phyloP scores from a whole-genome alignment of 2,113 vertebrate genomes.

The Tinamus guttatus region DNA sequence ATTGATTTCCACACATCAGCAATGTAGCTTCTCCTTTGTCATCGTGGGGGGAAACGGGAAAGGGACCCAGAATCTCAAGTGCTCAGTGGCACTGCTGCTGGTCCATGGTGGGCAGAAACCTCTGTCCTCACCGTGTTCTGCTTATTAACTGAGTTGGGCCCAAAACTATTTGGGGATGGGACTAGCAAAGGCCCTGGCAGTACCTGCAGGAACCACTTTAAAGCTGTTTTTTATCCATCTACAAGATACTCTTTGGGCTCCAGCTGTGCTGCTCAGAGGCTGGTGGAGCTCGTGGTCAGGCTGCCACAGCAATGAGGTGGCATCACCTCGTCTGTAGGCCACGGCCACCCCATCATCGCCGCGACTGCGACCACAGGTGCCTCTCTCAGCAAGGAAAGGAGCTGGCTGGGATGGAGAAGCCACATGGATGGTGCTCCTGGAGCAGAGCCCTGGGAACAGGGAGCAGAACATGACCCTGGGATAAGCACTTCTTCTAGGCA shows the following conservation, averaged over 20 bases:
- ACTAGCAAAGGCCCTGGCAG: not conserved
- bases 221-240: not conserved
- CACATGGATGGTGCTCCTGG: too few species aligned
- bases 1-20: constrained; percentile 32
- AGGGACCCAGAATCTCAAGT: not conserved
- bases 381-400: not conserved
- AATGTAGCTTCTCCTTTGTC: not conserved
- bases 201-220: not conserved
- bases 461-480: not conserved
- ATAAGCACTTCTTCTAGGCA: not conserved
- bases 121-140: not conserved
- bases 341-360: accelerated
- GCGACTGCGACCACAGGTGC: accelerated
- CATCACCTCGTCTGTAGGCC: accelerated
- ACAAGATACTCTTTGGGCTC: accelerated
- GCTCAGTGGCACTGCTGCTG: not conserved
- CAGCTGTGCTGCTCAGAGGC: not conserved
- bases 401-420: too few species aligned
- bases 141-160: not conserved
- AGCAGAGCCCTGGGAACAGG: not conserved
- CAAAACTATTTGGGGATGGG: not conserved
- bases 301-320: accelerated
- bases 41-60: not conserved
- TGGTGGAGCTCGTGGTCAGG: accelerated
- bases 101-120: not conserved